Evolutionary conservation across 2,797 vertebrate species (phyloP).

Genomic region (Catamblyrhynchus diadema): DNA sequence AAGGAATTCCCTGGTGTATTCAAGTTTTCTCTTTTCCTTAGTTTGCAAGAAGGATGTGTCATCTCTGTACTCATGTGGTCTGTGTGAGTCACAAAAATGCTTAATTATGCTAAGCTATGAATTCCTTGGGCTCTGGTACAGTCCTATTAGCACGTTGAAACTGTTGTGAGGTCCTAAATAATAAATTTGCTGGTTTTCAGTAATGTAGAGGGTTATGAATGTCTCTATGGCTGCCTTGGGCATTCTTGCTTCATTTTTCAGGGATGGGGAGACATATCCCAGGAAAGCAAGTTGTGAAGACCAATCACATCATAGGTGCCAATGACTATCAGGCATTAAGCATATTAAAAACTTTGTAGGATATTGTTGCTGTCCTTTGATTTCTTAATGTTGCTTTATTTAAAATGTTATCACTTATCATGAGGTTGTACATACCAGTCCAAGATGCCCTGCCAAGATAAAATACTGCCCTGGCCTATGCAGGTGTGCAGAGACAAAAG

Average conservation of each 20-base stretch:
- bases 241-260: neutral
- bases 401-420: neutral
- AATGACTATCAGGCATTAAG: neutral
- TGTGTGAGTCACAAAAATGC: neutral
- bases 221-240: neutral
- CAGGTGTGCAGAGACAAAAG: neutral
- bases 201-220: neutral
- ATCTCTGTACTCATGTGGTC: neutral
- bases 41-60: neutral
- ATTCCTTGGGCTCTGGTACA: neutral
- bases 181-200: rapidly evolving
- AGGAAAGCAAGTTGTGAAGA: neutral
- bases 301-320: rapidly evolving
- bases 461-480: neutral
- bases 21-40: neutral
- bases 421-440: neutral
- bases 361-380: neutral
- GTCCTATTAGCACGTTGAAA: neutral
- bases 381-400: neutral
- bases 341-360: neutral
- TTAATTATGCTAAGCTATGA: neutral
- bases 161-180: neutral
- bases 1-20: neutral
- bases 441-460: neutral
- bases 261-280: neutral